Evolutionary conservation across 2,888 invertebrate genomes (phyloP), one percentile per base, ranked within the genome.

Genomic region (Schrankia costaestrigalis): DNA sequence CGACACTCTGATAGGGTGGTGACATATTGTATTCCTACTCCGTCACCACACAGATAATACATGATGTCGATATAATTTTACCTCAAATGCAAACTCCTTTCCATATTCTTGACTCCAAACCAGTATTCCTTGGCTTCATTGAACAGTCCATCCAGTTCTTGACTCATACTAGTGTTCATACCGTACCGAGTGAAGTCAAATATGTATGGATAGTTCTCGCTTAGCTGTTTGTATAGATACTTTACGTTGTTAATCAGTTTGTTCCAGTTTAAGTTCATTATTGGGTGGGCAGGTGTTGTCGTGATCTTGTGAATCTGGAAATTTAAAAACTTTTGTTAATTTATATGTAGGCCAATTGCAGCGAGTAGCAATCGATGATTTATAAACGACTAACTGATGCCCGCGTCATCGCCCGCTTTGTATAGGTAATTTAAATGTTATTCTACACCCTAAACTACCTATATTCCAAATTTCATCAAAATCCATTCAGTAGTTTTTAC

Each of bases 181-280:
- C 70, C 71, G 22, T 71, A 87, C 3, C 51, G 68, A 7, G 65
- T 61, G 45, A 66, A 84, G 28, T 82, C 71, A 31, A 86, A 77
- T 1, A 87, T 24, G 40, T 85, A 87, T 0, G 85, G 74, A 35
- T 82, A 84, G 26, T 81, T 78, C 0, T 43, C 40, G 10, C 78
- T 64, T 3, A 86, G 34, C 21, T 66, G 77, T 1, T 67, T 41
- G 40, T 82, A 84, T 0, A 87, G 42, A 0, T 55, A 46, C 40
- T 80, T 79, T 1, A 87, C 39, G 8, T 63, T 75, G 28, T 53
- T 72, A 24, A 86, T 80, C 0, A 87, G 63, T 15, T 51, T 48
- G 0, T 76, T 77, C 86, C 87, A 87, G 32, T 82, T 61, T 0
- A 84, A 62, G 11, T 60, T 59, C 8, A 68, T 11, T 0, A 61